These are phyloP conservation scores for Cricetomys ansorgei DNA, from an alignment of 2,113 vertebrate species.

Conservation along the genomic window DNA sequence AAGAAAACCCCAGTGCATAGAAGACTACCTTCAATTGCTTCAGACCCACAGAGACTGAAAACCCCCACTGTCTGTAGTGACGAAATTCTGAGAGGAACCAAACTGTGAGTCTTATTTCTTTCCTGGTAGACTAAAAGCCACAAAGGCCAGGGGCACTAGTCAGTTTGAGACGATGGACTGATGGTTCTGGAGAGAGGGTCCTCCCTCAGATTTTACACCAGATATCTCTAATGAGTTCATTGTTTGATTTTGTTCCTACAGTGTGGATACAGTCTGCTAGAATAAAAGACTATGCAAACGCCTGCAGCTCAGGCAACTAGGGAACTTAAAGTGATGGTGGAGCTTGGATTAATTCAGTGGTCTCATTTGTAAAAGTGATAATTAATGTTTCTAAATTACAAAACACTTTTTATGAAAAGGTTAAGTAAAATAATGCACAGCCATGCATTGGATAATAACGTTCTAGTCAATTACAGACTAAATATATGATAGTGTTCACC, in stretches of 20 bases:
- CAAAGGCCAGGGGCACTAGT: background rate
- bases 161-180: background rate
- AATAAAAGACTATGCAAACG: background rate
- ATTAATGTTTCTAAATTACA: background rate
- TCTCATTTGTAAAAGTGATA: background rate
- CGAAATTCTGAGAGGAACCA: constrained; percentile 87
- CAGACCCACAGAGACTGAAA: constrained; percentile 84
- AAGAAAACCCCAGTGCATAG: constrained; percentile 82
- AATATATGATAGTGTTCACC: background rate
- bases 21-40: constrained; percentile 85
- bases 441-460: background rate
- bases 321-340: background rate
- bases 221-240: background rate
- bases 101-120: constrained; percentile 87
- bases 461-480: background rate
- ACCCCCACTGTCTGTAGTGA: constrained; percentile 81
- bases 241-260: background rate
- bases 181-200: background rate
- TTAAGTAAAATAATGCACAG: background rate
- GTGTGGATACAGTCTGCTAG: background rate
- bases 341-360: background rate
- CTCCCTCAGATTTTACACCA: background rate
- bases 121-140: background rate
- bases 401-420: background rate
- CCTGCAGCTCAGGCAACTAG: background rate